Base-by-base conservation (phyloP, 2,888 invertebrate species). In the Cheilosia impressa region DNA sequence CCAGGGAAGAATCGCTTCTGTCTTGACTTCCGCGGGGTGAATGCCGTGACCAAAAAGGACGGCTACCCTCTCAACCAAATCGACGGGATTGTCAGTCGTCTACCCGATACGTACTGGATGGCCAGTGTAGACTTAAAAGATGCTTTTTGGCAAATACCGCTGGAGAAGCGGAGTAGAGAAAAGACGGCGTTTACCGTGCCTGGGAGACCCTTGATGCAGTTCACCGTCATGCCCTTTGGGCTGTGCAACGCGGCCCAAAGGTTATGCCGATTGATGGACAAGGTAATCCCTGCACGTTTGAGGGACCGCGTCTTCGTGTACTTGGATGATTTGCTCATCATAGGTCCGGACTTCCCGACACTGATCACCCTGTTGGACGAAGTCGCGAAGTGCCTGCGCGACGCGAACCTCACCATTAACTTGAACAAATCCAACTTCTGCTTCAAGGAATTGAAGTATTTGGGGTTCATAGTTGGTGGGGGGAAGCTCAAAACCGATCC, bases 241-340 rank as follows among this genome's bases (percentile, higher is more conserved):
- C 41, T 87, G n/a, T 87, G 82, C 34, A 87, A 87, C 9, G 87
- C 80, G 5, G 79, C 78, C n/a, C n/a, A n/a, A 7, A 87, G 80
- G 63, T 69, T 87, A 75, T 75, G 68, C 24, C 50, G 78, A 1
- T 41, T 79, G 1, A 85, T 83, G 50, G 82, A 82, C n/a, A 63
- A 72, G 41, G 62, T 76, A 17, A 63, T 83, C 5, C 75, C 75
- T 7, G 19, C 72, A 3, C 24, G 63, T 4, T 75, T 66, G 27
- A 47, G 72, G 73, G 9, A 72, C 53, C 45, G 50, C 65, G 53
- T 58, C 15, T 62, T 69, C 10, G 47, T 58, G 1, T 58, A 58
- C 22, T 34, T 87, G 0, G 82, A 83, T 55, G 82, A 76, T 22
- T 38, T 85, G n/a, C 53, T 85, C 1, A 62, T 82, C 1, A 81